Conservation (phyloP, 2,113 vertebrate genomes). For the Onychorhynchus coronatus region DNA sequence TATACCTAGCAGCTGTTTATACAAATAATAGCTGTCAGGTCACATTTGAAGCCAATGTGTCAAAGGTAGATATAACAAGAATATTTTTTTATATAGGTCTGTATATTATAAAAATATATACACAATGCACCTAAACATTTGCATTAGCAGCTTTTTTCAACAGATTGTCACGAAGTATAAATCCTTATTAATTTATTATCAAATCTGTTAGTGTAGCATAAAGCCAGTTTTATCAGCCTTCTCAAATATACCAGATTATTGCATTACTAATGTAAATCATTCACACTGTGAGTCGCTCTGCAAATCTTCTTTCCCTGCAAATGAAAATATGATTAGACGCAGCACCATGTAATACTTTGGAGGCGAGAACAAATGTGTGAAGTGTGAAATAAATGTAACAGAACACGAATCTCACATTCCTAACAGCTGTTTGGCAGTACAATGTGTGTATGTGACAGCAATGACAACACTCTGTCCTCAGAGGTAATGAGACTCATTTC, state of each 20-base stretch:
- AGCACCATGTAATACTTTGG: background rate
- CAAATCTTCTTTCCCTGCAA: background rate
- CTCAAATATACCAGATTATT: background rate
- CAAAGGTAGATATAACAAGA: background rate
- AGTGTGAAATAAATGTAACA: constrained; percentile 54
- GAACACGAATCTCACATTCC: background rate
- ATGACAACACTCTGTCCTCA: background rate
- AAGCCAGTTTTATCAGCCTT: background rate
- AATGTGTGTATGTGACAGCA: constrained; percentile 1
- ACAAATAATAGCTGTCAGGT: background rate
- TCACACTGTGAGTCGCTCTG: background rate
- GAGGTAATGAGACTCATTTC: background rate
- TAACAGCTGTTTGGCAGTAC: constrained; percentile 49
- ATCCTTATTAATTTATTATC: background rate
- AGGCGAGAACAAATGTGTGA: constrained; percentile 30
- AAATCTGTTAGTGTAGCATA: background rate
- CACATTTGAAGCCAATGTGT: background rate
- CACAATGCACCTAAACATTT: background rate
- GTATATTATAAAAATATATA: background rate
- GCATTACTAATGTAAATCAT: background rate
- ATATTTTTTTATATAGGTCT: background rate
- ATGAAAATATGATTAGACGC: constrained; percentile 42
- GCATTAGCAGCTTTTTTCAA: background rate
- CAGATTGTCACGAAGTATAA: background rate
- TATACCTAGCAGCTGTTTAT: background rate